Base-by-base conservation (phyloP, 2,888 invertebrate species). In the Lasioglossum pauxillum region DNA sequence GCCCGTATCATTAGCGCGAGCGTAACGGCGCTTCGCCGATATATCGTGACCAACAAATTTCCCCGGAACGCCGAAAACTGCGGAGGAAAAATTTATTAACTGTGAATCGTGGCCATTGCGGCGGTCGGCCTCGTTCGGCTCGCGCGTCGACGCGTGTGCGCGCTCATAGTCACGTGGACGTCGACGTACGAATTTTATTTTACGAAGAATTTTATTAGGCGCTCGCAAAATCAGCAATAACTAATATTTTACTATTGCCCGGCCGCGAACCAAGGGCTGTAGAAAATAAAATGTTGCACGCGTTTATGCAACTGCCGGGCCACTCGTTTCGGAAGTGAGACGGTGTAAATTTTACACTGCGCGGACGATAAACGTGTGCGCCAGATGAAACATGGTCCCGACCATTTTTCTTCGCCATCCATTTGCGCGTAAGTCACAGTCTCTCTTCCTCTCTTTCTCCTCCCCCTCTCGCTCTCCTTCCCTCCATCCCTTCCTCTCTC, bases 31-130 rank as follows among this genome's bases (percentile, higher is more conserved):
- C 64, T 75, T 44, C 85, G 73, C 57, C 88, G 82, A 88, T 85
- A 78, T 75, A 90, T 91, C 92, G 92, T 90, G 91, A 91, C 92
- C 86, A 85, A 88, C 81, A 80, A 90, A 91, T 92, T 91, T 90
- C 86, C 60, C 89, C 88, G 89, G 89, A 88, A 89, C 86, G 72
- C 85, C 79, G 80, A 87, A 90, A 90, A 89, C 79, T 86, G 86
- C 85, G 88, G 86, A 88, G 88, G 92, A 92, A 91, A 91, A 91
- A 93, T 93, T 94, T 94, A 94, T 94, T 93, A 93, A 93, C 94
- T 93, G 93, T 91, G 93, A 93, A 94, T 91, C 89, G 87, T 86
- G 44, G 71, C 71, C 46, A 27, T 77, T 53, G 41, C 67, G 78
- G 8, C 53, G 78, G 75, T 16, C 44, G 31, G 7, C 27, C 31